Evolutionary conservation across 2,113 vertebrate species (phyloP), one percentile per base, ranked within the genome.

Genomic region (Hymenochirus boettgeri): DNA sequence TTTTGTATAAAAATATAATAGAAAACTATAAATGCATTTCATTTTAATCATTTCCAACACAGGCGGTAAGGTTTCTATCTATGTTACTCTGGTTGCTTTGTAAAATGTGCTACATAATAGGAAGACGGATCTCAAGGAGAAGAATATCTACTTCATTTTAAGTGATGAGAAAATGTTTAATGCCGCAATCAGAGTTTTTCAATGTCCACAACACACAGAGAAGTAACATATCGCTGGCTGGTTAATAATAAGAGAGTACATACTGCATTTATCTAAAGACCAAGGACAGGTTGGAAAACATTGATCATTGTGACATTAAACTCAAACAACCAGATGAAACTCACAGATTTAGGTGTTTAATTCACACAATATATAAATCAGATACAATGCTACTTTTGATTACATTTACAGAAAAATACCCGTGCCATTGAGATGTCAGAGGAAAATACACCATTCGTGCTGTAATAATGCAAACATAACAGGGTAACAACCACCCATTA

Each of bases 241-340:
- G 31, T 56, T 65, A 65, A 65, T n/a, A n/a, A n/a, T 65, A 65
- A 65, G 55, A 46, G 23, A 52, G 21, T 31, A 65, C 62, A 65
- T 46, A 39, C 35, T 9, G 35, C 13, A 65, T 56, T 65, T 65
- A 65, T 65, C 52, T 56, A 47, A 39, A 65, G 62, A 55, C 35
- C 62, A 65, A 56, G 62, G 62, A 65, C 52, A 56, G 37, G 56
- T 55, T 65, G 29, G 24, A 19, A 13, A 47, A 42, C 62, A 55
- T 46, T 45, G 52, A 65, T 65, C 62, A 65, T 56, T 23, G 37
- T 56, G 37, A 65, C 51, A 65, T 23, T 19, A 52, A 62, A 53
- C 31, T 53, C 48, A 52, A 62, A 52, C 61, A 52, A 62, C 48
- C 51, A 39, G 37, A 56, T 56, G 25, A 56, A 56, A 65, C 18